Conservation (phyloP, 2,113 vertebrate genomes). For the Australoheros scitulus region DNA sequence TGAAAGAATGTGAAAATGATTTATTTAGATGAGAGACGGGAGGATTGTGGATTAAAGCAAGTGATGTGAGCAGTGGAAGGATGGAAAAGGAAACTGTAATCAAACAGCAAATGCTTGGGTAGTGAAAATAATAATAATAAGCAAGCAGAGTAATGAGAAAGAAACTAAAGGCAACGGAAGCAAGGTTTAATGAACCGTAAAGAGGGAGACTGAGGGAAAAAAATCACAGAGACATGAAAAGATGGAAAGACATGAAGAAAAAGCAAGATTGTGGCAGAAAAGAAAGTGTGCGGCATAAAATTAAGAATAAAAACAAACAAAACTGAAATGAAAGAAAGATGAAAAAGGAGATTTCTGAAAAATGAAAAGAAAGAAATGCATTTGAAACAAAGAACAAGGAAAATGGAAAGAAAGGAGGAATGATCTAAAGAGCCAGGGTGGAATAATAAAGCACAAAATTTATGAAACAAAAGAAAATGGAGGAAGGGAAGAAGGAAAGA, state of each 20-base stretch:
- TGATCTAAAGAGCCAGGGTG: neutral
- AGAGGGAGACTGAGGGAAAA: neutral
- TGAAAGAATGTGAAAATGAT: neutral
- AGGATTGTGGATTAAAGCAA: neutral
- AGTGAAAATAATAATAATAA: neutral
- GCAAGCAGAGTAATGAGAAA: neutral
- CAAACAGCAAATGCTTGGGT: neutral
- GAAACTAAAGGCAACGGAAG: neutral
- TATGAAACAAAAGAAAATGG: rapidly evolving
- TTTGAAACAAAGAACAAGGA: neutral
- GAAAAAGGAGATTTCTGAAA: neutral
- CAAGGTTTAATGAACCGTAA: neutral
- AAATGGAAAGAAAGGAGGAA: neutral
- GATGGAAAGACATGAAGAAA: neutral
- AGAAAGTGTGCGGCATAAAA: neutral
- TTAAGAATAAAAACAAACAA: neutral
- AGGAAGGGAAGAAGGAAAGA: rapidly evolving
- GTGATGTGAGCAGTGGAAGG: neutral
- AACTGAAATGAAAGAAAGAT: neutral
- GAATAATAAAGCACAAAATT: neutral
- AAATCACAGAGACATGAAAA: neutral
- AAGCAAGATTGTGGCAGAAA: neutral
- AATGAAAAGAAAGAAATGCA: neutral
- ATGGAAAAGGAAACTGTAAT: neutral
- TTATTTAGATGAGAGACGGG: neutral